Percentiles rank a stretch among this genome's conserved stretches.
Evolutionary conservation across 2,113 vertebrate species (phyloP).

Genomic region (Lasiurus borealis): DNA sequence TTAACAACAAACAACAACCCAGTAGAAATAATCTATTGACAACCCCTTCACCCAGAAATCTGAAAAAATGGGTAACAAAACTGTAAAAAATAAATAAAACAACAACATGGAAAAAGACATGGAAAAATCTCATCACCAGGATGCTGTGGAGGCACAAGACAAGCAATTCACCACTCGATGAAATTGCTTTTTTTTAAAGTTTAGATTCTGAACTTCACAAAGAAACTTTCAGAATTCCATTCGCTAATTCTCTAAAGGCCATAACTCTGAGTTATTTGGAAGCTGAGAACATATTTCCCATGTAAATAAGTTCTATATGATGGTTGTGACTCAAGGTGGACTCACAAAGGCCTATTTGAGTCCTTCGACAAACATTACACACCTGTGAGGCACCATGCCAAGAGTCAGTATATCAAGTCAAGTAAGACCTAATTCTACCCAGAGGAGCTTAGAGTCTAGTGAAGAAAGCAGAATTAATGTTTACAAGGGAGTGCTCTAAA

Average conservation of each 20-base stretch:
- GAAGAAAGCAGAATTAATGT: not conserved
- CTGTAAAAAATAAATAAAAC: not conserved
- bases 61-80: not conserved
- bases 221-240: not conserved
- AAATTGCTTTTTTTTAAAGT: not conserved
- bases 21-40: slow-evolving; percentile 51
- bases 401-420: not conserved
- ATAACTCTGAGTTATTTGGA: not conserved
- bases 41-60: not conserved
- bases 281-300: not conserved
- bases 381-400: not conserved
- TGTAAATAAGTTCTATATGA: not conserved
- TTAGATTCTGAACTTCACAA: not conserved
- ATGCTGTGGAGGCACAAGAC: not conserved
- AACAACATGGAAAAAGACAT: not conserved
- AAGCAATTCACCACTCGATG: not conserved
- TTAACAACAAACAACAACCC: slow-evolving; percentile 74
- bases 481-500: not conserved
- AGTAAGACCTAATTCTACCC: not conserved
- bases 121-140: not conserved
- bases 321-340: not conserved
- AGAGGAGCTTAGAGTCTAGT: not conserved
- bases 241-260: not conserved
- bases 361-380: slow-evolving; percentile 22
- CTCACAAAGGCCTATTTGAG: not conserved